Evolutionary conservation across 2,113 vertebrate genomes (phyloP).

Genomic region (Phyllopteryx taeniolatus): DNA sequence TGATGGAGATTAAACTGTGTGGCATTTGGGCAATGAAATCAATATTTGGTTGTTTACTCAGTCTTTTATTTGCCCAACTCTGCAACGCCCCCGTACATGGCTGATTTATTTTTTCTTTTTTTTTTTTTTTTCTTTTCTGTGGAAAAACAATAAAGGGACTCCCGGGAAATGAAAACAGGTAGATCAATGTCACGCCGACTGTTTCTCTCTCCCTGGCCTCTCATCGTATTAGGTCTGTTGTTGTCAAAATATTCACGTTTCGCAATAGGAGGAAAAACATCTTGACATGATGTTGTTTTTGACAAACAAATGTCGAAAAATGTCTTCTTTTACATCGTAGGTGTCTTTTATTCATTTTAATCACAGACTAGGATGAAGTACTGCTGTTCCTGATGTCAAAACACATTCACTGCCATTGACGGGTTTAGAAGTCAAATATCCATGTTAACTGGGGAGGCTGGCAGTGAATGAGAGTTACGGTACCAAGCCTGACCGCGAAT

Average conservation of each 20-base stretch:
- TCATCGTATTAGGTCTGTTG: slow-evolving; percentile 22
- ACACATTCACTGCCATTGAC: too few relatives aligned
- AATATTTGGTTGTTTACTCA: not conserved
- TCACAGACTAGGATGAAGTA: too few relatives aligned
- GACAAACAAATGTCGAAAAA: slow-evolving; percentile 4
- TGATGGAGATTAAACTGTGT: not conserved
- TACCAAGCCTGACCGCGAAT: too few relatives aligned
- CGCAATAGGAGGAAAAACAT: slow-evolving; percentile 19
- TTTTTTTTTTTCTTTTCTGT: not conserved
- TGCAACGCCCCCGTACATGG: not conserved
- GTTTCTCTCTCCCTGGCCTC: slow-evolving; percentile 24
- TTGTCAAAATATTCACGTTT: slow-evolving; percentile 35
- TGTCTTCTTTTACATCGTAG: not conserved
- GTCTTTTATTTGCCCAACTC: slow-evolving; percentile 10
- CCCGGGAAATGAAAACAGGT: slow-evolving; percentile 50
- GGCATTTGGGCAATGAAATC: slow-evolving; percentile 5
- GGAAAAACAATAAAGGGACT: slow-evolving; percentile 28
- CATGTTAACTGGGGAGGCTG: too few relatives aligned
- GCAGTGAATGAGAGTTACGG: too few relatives aligned
- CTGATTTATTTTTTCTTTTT: not conserved
- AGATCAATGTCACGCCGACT: slow-evolving; percentile 34
- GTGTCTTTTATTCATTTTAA: not conserved
- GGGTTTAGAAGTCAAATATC: too few relatives aligned
- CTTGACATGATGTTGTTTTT: slow-evolving; percentile 14
- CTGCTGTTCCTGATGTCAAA: too few relatives aligned